Base-by-base conservation (phyloP, 2,888 invertebrate species). In the Yponomeuta cagnagella region DNA sequence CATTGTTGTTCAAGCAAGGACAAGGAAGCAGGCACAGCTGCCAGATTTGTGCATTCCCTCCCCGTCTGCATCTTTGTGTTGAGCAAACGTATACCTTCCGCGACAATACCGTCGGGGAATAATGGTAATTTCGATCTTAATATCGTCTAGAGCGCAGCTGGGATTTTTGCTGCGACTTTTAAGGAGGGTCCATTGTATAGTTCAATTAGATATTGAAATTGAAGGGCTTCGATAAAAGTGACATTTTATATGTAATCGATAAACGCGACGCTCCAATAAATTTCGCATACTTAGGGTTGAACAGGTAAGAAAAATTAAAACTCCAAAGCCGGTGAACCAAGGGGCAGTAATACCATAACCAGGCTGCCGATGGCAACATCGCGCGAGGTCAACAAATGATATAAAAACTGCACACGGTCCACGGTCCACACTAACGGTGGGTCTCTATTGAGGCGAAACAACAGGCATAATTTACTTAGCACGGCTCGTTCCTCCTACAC, bases 71-170 rank as follows among this genome's bases (percentile, higher is more conserved):
- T 90, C 88, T 88, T 89, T 88, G 87, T 89, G 83, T 63, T 37
- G 73, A 83, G 81, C 52, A 58, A 58, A 58, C 52, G 52, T 58
- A 58, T 58, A 58, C 82, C 81, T 81, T 81, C 81, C 76, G 74
- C 74, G 78, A 91, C 90, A 91, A 91, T 87, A 76, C 83, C 73
- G 72, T 69, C 74, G 15, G 52, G 75, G 82, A 87, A 90, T 91
- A 92, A 91, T 89, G 90, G 90, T 88, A 90, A 92, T 92, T 91
- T 90, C 87, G 90, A 92, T 91, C 91, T 91, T 90, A 90, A 33
- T 88, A 90, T 88, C 89, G 86, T 83, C 86, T 85, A 85, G 86
- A 85, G 85, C 85, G 87, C 91, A 91, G 91, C 92, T 92, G 92
- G 86, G 81, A 83, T 58, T 69, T 82, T 88, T 86, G 83, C 86